These are phyloP conservation scores for Apaloderma vittatum DNA, from an alignment of 2,113 vertebrate species.

Conservation along the genomic window DNA sequence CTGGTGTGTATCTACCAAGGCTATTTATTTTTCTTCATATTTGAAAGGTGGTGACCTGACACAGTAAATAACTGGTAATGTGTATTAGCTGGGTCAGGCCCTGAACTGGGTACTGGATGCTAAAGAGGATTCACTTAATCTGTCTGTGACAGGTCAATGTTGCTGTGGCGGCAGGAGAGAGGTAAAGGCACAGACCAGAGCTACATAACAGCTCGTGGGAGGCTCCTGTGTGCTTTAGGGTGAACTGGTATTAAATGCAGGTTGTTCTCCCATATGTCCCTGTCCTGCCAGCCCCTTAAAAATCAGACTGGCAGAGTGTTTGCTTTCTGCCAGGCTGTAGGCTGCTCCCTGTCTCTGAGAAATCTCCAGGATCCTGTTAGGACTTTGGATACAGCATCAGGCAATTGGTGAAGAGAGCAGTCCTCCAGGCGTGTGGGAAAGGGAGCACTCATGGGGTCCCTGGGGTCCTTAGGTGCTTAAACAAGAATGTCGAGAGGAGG, in stretches of 20 bases:
- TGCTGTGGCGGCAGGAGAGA: background rate
- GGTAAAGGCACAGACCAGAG: background rate
- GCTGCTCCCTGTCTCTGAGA: background rate
- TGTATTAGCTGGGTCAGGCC: background rate
- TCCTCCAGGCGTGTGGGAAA: background rate
- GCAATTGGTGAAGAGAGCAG: rapidly evolving
- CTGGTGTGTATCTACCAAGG: background rate
- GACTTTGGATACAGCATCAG: background rate
- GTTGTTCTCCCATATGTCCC: background rate
- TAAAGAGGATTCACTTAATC: background rate
- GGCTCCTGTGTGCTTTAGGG: background rate
- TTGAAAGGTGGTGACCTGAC: background rate
- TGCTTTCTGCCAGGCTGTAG: background rate
- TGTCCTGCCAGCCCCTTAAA: background rate
- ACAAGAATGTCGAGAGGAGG: background rate
- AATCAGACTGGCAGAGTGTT: background rate
- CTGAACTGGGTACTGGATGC: background rate
- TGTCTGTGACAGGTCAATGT: background rate
- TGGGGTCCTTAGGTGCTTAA: background rate
- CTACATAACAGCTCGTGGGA: background rate
- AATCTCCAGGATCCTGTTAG: background rate
- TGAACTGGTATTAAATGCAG: background rate
- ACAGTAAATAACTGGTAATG: background rate
- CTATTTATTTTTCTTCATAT: background rate
- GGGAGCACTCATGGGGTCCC: background rate